Evolutionary conservation across 2,888 invertebrate species (phyloP).

Genomic region (Napeogenes inachia): DNA sequence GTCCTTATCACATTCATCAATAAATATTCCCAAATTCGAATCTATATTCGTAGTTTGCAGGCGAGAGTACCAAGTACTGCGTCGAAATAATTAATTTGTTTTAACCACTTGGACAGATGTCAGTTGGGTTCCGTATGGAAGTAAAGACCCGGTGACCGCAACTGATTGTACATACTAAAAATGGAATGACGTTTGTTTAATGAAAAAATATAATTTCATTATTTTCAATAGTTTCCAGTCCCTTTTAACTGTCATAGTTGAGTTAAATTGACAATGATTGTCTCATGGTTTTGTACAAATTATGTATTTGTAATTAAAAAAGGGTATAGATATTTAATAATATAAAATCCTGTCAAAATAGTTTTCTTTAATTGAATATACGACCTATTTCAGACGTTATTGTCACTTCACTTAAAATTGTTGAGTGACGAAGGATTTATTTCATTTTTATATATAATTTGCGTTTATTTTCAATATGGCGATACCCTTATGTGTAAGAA

Average conservation of each 20-base stretch:
- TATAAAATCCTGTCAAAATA: too few species aligned
- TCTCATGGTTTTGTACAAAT: not conserved
- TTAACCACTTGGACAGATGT: constrained; percentile 32
- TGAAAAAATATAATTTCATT: not conserved
- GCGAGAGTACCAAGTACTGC: not conserved
- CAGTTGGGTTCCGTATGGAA: constrained; percentile 28
- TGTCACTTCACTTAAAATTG: too few species aligned
- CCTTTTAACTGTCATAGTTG: not conserved
- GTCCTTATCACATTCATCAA: too few species aligned
- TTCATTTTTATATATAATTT: not conserved
- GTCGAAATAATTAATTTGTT: constrained; percentile 29
- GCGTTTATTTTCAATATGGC: not conserved
- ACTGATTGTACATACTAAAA: constrained; percentile 18
- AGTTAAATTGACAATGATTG: not conserved
- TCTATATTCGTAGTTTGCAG: not conserved
- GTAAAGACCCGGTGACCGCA: constrained; percentile 29
- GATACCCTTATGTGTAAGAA: constrained; percentile 15
- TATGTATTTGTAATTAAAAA: too few species aligned
- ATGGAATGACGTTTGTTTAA: not conserved
- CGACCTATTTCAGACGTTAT: too few species aligned
- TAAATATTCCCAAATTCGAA: too few species aligned
- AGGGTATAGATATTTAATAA: too few species aligned
- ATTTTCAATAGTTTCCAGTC: not conserved
- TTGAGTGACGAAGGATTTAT: not conserved
- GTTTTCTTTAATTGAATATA: too few species aligned